These are phyloP conservation scores for Coregonus clupeaformis DNA, from an alignment of 2,113 vertebrate species.

Conservation along the genomic window DNA sequence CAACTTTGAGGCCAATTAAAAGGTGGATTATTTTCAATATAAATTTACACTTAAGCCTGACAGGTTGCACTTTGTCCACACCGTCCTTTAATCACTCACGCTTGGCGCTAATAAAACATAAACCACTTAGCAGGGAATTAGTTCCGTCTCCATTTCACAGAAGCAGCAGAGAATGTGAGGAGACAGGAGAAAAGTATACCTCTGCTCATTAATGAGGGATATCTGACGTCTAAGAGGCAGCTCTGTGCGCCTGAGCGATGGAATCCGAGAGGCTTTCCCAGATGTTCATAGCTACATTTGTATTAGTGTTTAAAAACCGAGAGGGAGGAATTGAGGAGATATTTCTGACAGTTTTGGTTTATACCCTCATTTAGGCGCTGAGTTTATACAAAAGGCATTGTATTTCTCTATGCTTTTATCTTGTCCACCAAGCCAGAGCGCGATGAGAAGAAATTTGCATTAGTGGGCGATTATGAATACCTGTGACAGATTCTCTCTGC, in stretches of 20 bases:
- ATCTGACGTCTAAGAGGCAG: slow-evolving; percentile 59
- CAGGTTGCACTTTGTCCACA: slow-evolving; percentile 61
- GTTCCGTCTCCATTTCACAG: slow-evolving; percentile 60
- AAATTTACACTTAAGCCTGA: slow-evolving; percentile 57
- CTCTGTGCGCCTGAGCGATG: slow-evolving; percentile 59
- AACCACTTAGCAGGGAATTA: slow-evolving; percentile 71
- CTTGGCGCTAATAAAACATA: slow-evolving; percentile 68
- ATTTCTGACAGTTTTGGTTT: slow-evolving; percentile 76
- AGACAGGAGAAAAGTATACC: slow-evolving; percentile 49
- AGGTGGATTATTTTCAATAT: slow-evolving; percentile 55
- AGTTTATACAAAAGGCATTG: slow-evolving; percentile 72
- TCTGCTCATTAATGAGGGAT: slow-evolving; percentile 67
- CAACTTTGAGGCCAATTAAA: slow-evolving; percentile 54
- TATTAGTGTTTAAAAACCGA: slow-evolving; percentile 64
- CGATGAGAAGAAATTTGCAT: slow-evolving; percentile 75
- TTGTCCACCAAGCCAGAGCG: slow-evolving; percentile 71
- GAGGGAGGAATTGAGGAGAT: slow-evolving; percentile 63
- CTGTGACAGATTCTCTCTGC: slow-evolving; percentile 77
- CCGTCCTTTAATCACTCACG: slow-evolving; percentile 64
- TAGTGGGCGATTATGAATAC: slow-evolving; percentile 80
- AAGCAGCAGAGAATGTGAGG: slow-evolving; percentile 46
- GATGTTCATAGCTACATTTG: slow-evolving; percentile 60
- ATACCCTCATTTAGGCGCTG: slow-evolving; percentile 74
- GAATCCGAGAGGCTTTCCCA: slow-evolving; percentile 61
- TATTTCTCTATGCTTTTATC: slow-evolving; percentile 76